These are phyloP conservation scores for Spea bombifrons DNA, from an alignment of 2,113 vertebrate species.

Conservation along the genomic window DNA sequence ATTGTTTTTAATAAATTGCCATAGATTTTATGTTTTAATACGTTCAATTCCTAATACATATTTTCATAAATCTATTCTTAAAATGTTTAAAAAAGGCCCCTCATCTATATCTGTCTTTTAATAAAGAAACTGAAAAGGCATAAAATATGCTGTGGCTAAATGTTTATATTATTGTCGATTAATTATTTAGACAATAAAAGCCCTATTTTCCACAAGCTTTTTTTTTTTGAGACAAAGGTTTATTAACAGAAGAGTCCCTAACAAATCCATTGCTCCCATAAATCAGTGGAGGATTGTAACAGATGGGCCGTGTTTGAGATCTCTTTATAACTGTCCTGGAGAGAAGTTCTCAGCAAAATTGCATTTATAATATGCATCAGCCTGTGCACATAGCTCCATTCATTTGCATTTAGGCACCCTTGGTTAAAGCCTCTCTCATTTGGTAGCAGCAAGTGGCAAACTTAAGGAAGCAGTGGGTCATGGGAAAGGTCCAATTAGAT, in stretches of 20 bases:
- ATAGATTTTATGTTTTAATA: too few relatives aligned
- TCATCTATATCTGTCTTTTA: too few relatives aligned
- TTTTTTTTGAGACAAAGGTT: conserved; percentile 34
- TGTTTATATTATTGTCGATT: neutral
- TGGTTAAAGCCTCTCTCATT: conserved; percentile 60
- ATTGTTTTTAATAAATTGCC: too few relatives aligned
- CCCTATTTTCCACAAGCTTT: conserved; percentile 19
- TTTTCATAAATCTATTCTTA: too few relatives aligned
- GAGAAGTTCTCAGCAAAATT: conserved; percentile 58
- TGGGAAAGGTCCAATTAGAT: conserved; percentile 72
- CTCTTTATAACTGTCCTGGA: conserved; percentile 49
- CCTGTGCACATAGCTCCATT: conserved; percentile 54
- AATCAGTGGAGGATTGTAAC: conserved; percentile 54
- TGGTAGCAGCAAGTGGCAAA: conserved; percentile 69
- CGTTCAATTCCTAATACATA: too few relatives aligned
- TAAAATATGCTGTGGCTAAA: neutral
- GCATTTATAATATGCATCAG: conserved; percentile 57
- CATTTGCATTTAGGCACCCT: conserved; percentile 55
- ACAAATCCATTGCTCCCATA: conserved; percentile 55
- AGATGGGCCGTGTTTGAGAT: conserved; percentile 63
- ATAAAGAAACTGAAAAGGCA: neutral
- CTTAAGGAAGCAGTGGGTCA: conserved; percentile 70
- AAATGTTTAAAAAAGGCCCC: too few relatives aligned
- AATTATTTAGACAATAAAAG: neutral
- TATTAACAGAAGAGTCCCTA: conserved; percentile 48